These are phyloP conservation scores for Gastracanthus pulcherrimus DNA, from an alignment of 2,888 invertebrate species.

Conservation along the genomic window DNA sequence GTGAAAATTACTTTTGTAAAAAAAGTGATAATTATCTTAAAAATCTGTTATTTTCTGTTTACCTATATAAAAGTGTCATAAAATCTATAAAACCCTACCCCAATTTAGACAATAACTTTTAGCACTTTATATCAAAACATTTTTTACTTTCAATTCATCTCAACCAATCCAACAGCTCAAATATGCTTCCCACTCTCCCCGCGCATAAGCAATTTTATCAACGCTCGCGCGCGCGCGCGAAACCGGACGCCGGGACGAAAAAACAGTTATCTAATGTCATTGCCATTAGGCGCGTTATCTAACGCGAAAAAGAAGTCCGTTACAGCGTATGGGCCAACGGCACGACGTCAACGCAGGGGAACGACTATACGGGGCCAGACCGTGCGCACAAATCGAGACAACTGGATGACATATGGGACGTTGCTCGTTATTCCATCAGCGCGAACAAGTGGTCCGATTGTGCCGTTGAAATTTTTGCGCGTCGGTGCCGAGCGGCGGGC, in stretches of 20 bases:
- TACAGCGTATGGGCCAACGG: no score
- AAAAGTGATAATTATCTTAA: neutral
- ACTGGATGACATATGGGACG: conserved; percentile 41
- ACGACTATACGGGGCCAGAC: neutral
- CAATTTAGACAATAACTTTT: no score
- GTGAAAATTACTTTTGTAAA: no score
- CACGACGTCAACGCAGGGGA: neutral
- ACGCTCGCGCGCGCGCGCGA: no score
- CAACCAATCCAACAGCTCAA: neutral
- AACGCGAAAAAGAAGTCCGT: conserved; percentile 6
- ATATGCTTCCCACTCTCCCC: neutral
- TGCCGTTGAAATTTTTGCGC: conserved; percentile 34
- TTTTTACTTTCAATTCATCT: neutral
- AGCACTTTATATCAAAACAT: no score
- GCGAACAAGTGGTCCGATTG: conserved; percentile 49
- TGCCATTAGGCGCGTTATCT: conserved; percentile 5
- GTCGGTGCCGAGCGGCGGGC: neutral
- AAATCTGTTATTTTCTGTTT: no score
- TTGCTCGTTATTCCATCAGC: conserved; percentile 41
- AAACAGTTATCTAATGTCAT: conserved; percentile 5
- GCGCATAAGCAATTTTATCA: neutral
- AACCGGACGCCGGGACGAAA: neutral
- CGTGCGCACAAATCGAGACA: conserved; percentile 1
- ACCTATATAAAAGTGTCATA: no score
- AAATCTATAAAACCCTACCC: no score